Conservation (phyloP, 2,797 vertebrate species). For the Labeo calbasu region DNA sequence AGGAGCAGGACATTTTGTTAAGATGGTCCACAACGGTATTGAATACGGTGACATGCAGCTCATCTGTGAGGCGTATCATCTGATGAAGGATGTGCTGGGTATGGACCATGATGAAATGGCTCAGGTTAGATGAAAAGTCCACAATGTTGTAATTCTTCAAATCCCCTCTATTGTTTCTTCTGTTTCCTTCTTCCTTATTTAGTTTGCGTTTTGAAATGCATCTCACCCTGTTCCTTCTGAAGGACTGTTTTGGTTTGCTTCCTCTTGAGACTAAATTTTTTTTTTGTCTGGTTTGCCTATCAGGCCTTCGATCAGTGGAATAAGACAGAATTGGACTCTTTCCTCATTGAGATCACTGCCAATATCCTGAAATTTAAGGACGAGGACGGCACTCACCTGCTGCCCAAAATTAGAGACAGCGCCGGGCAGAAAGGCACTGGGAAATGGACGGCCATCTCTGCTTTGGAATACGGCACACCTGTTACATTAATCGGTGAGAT, state of each 20-base stretch:
- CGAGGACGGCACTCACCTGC: constrained; percentile 81
- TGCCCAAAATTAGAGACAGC: constrained; percentile 94
- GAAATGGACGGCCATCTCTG: constrained; percentile 96
- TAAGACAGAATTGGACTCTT: constrained; percentile 96
- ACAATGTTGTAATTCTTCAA: constrained; percentile 15
- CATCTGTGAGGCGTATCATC: constrained; percentile 96
- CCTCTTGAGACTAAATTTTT: constrained; percentile 14
- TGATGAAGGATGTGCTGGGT: constrained; percentile 92
- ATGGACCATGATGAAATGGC: constrained; percentile 94
- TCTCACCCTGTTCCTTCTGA: constrained; percentile 15
- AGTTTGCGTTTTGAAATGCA: constrained; percentile 9
- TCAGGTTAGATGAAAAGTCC: constrained; percentile 73
- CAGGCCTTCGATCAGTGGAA: constrained; percentile 93
- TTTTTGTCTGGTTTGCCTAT: neutral
- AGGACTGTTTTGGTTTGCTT: constrained; percentile 14
- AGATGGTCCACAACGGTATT: constrained; percentile 99
- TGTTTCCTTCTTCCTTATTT: constrained; percentile 49
- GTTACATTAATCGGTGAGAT: constrained; percentile 93
- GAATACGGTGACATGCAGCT: constrained; percentile 99
- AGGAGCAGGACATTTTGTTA: constrained; percentile 95
- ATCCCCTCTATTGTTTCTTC: neutral
- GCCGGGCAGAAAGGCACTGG: constrained; percentile 98
- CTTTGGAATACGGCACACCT: constrained; percentile 92
- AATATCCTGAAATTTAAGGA: constrained; percentile 91
- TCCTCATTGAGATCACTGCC: constrained; percentile 97